Evolutionary conservation across 2,797 vertebrate genomes (phyloP).

Genomic region (Sylvilagus floridanus): DNA sequence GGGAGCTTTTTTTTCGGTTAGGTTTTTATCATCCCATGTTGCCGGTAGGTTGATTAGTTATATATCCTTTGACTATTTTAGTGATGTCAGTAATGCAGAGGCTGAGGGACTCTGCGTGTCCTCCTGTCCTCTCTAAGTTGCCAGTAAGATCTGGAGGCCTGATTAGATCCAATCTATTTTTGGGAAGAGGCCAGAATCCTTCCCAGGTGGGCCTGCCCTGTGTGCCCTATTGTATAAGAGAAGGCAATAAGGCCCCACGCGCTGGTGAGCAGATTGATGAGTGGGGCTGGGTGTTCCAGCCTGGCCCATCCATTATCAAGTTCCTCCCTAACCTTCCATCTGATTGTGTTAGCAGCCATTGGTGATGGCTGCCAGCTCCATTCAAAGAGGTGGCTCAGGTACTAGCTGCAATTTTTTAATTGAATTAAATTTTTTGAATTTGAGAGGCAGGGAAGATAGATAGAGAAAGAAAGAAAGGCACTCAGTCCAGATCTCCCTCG

Average conservation of each 20-base stretch:
- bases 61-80: background rate
- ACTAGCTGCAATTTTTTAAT: too few species aligned
- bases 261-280: background rate
- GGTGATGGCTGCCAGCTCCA: background rate
- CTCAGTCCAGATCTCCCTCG: too few species aligned
- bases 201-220: background rate
- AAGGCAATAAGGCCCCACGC: background rate
- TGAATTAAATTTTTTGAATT: too few species aligned
- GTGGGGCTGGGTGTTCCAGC: background rate
- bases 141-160: background rate
- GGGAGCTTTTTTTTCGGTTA: background rate
- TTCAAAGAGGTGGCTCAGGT: background rate
- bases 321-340: background rate
- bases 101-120: background rate
- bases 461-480: too few species aligned
- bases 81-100: background rate
- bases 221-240: too few species aligned
- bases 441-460: too few species aligned
- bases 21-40: background rate
- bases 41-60: background rate
- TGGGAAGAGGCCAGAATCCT: background rate
- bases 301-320: background rate
- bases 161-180: background rate
- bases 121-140: background rate
- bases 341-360: background rate